These are phyloP conservation scores for Gerosis bhagava DNA, from an alignment of 2,888 invertebrate genomes.

Conservation along the genomic window DNA sequence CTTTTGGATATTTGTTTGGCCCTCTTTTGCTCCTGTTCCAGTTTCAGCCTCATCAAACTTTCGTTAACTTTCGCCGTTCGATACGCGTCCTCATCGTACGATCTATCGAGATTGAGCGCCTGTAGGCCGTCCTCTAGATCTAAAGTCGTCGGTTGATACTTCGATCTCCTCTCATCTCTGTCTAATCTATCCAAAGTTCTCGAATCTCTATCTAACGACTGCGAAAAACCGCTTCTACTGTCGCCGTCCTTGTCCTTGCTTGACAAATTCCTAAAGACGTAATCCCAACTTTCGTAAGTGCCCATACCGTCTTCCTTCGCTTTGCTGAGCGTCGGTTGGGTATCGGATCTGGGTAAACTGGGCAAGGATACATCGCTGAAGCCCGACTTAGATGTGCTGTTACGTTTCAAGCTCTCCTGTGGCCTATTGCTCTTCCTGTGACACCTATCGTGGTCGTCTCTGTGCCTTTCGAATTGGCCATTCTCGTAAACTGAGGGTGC, in stretches of 20 bases:
- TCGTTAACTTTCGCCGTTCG: conserved; percentile 79
- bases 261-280: conserved; percentile 89
- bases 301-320: conserved; percentile 86
- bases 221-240: conserved; percentile 85
- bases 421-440: conserved; percentile 49
- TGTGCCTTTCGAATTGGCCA: conserved; percentile 55
- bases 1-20: conserved; percentile 58
- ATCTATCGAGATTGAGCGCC: conserved; percentile 73
- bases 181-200: conserved; percentile 70
- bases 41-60: conserved; percentile 67
- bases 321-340: conserved; percentile 72
- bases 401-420: conserved; percentile 55
- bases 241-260: conserved; percentile 87
- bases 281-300: conserved; percentile 90
- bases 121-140: conserved; percentile 82
- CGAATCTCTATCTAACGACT: conserved; percentile 71
- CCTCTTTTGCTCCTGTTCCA: conserved; percentile 64
- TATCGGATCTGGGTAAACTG: conserved; percentile 72
- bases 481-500: conserved; percentile 66
- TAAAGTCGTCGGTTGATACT: conserved; percentile 75
- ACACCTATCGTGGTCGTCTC: conserved; percentile 48
- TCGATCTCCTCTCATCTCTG: conserved; percentile 64
- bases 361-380: conserved; percentile 68
- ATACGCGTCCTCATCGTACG: conserved; percentile 66
- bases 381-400: conserved; percentile 65